Base-by-base conservation (phyloP, 2,888 invertebrate genomes). In the Cloeon dipterum region DNA sequence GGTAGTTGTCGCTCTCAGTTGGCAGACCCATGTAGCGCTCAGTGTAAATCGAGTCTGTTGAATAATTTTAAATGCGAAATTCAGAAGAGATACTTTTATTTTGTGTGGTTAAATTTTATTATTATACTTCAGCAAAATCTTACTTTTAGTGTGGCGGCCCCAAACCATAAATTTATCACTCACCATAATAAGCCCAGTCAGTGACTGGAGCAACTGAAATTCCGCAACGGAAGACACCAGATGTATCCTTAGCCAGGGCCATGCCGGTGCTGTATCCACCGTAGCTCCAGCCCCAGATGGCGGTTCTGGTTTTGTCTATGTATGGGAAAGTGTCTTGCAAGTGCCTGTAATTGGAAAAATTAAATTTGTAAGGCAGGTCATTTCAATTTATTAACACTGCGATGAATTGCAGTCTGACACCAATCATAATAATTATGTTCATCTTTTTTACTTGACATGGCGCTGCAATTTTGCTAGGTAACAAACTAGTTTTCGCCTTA, bases 251-350 rank as follows among this genome's bases (percentile, higher is more conserved):
- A 1, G 85, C 86, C 42, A 94, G 61, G 3, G 78, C 81, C 62
- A 88, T 74, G 4, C 82, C 81, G 2, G 91, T 71, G 1, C 86
- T 82, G 57, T 86, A 94, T 2, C 94, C 96, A 11, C 96, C 96
- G 57, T 94, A 96, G 47, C 91, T 91, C 94, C 93, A 94, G 38
- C 96, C 96, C 91, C 91, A 94, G 49, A 96, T 89, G 34, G 83
- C 91, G 0, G 85, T 79, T 46, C 76, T 72, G 36, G 68, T 66
- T 3, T 62, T 56, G 58, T 93, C 89, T 41, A 94, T 68, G 58
- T 73, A 91, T 2, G 65, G 53, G 13, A 71, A 59, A 36, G 61
- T 63, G 35, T 70, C 53, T 46, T 79, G 76, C 3, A 75, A 61
- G 48, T 67, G 61, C 49, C 74, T 76, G 52, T 8, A 52, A 54